phyloP scores from a whole-genome alignment of 1,140 invertebrate species.

The Polypedilum pembai region DNA sequence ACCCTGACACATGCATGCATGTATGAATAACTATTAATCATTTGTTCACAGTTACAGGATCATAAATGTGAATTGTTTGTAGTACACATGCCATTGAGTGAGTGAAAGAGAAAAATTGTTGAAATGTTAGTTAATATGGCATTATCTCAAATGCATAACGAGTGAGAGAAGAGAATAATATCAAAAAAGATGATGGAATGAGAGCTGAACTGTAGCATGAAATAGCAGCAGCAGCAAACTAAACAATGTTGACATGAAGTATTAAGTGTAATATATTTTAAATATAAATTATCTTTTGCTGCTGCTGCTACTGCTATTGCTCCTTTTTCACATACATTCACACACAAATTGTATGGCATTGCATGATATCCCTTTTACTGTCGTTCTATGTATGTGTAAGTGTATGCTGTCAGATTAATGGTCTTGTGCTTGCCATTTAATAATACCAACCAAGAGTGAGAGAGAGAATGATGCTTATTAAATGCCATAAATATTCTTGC shows the following conservation, averaged over 20 bases:
- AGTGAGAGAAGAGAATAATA: too few relatives aligned
- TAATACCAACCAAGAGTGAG: neutral
- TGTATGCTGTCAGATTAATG: constrained; percentile 6
- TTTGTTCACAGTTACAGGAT: neutral
- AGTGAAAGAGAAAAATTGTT: neutral
- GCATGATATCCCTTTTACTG: neutral
- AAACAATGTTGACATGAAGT: constrained; percentile 27
- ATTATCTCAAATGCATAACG: neutral
- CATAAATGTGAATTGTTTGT: constrained; percentile 1
- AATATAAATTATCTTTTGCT: constrained; percentile 20
- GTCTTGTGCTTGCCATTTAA: constrained; percentile 16
- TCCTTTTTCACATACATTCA: neutral
- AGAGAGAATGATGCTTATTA: constrained; percentile 8
- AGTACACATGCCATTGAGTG: neutral
- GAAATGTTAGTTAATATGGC: constrained; percentile 8
- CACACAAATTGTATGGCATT: constrained; percentile 4
- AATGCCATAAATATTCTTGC: constrained; percentile 9
- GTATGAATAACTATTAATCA: too few relatives aligned
- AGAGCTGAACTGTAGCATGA: too few relatives aligned
- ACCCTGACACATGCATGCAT: too few relatives aligned
- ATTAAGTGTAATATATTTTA: constrained; percentile 20
- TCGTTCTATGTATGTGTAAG: neutral
- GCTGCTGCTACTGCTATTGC: neutral
- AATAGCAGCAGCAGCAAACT: neutral
- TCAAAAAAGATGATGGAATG: too few relatives aligned